Percentiles rank a stretch among this genome's conserved stretches.
Conservation (phyloP, 1,140 invertebrate genomes). For the Eciton burchellii region DNA sequence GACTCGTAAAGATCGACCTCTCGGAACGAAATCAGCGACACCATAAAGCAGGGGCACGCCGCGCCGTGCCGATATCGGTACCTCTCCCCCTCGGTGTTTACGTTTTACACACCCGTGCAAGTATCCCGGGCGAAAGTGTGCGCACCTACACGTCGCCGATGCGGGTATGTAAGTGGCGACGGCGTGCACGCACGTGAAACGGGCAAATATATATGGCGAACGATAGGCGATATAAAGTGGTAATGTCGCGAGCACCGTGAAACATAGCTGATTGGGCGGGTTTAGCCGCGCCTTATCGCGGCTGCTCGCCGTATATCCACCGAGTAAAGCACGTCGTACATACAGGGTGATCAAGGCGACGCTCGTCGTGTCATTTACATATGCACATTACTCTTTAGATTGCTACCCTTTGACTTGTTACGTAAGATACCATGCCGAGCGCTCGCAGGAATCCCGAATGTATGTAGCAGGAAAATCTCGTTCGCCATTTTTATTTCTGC, state of each 20-base stretch:
- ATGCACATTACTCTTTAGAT: conserved; percentile 16
- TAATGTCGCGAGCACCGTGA: conserved; percentile 75
- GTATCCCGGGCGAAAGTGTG: conserved; percentile 50
- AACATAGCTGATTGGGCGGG: conserved; percentile 76
- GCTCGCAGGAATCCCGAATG: background rate
- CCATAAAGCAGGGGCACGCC: conserved; percentile 67
- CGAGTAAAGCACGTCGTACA: conserved; percentile 45
- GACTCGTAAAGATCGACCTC: conserved; percentile 59
- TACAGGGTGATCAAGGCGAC: conserved; percentile 35
- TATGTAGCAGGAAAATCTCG: background rate
- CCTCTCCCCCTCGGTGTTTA: conserved; percentile 52
- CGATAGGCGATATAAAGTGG: conserved; percentile 77
- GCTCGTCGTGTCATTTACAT: background rate
- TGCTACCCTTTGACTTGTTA: background rate
- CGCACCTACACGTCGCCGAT: conserved; percentile 17
- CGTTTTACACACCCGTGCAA: conserved; percentile 68
- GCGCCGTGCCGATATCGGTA: conserved; percentile 65
- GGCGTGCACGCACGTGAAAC: conserved; percentile 53
- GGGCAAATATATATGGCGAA: conserved; percentile 71
- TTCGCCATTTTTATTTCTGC: background rate
- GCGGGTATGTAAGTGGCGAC: conserved; percentile 15
- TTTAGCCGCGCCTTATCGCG: conserved; percentile 75
- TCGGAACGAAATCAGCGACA: conserved; percentile 60
- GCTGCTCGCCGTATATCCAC: conserved; percentile 64
- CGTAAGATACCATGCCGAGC: background rate